Evolutionary conservation across 2,888 invertebrate species (phyloP), one percentile per base, ranked within the genome.

Genomic region (Amblyjoppa proteus): DNA sequence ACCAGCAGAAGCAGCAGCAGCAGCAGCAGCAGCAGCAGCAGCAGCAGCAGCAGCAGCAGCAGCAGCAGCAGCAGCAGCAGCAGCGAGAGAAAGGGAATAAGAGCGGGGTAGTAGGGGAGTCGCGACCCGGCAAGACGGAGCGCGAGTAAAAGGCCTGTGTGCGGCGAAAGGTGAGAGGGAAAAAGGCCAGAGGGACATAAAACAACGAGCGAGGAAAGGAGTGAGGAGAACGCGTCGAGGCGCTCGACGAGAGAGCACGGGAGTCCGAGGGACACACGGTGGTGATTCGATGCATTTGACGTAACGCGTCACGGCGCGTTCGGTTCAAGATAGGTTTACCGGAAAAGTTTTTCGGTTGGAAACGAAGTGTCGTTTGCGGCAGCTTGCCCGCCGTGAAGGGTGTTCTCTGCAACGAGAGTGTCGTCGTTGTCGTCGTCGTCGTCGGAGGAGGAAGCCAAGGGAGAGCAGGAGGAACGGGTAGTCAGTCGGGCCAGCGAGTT

Each of bases 361-460:
- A 56, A 69, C 34, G 49, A 75, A 75, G 77, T 49, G 71, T 51
- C 77, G 69, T 75, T 75, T 75, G 79, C 79, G 75, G 75, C 75
- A 76, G 70, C 28, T 45, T 41, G 74, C 68, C 68, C 73, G 73
- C 56, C 66, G 58, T 51, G 75, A 41, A 74, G 82, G 41, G 58
- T 25, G 11, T 58, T 58, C 11, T 58, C 58, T 45, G 58, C 28
- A 25, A 28, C 58, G 28, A 58, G 28, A 28, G 58, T 28, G 58
- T 28, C 34, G 45, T 56, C 68, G 56, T 81, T 4, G 41, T 34
- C 34, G 58, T 28, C 34, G 45, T 56, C 68, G 56, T 81, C 34
- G 41, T 34, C 34, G 66, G 34, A 51, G 74, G 84, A 68, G 69
- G 38, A 70, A 56, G 64, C 73, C 34, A 64, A 34, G 53, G 76